Conservation (phyloP, 2,797 vertebrate genomes). For the Tauraco hartlaubi region DNA sequence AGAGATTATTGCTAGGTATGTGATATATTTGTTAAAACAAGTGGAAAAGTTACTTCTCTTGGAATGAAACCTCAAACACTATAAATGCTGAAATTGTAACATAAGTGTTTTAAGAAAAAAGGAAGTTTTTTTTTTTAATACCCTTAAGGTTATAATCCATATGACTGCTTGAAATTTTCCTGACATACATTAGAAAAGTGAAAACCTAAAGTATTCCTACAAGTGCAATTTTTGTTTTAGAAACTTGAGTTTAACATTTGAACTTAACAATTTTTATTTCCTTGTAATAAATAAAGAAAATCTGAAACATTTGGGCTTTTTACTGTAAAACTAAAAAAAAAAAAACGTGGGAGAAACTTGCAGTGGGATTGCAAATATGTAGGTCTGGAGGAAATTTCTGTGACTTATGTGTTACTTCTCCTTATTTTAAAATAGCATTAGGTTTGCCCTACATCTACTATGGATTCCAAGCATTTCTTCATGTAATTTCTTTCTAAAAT, state of each 20-base stretch:
- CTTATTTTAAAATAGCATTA: neutral
- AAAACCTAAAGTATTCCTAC: neutral
- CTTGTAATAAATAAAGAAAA: neutral
- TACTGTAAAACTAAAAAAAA: neutral
- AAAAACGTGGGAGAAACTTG: neutral
- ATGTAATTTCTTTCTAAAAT: neutral
- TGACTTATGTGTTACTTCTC: neutral
- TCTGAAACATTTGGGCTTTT: neutral
- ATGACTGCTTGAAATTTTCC: neutral
- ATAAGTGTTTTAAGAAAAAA: neutral
- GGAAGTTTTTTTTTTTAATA: rapidly evolving
- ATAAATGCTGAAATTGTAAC: neutral
- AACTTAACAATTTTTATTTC: neutral
- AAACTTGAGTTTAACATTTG: neutral
- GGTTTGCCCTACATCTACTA: neutral
- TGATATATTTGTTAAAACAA: neutral
- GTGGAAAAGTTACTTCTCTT: neutral
- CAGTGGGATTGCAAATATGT: neutral
- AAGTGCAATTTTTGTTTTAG: neutral
- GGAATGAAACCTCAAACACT: neutral
- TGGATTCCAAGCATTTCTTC: neutral
- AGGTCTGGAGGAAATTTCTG: neutral
- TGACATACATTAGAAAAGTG: neutral
- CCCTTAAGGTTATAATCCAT: neutral
- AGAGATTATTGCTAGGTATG: neutral